Evolutionary conservation across 2,888 invertebrate species (phyloP), one percentile per base, ranked within the genome.

Genomic region (Sphaerophoria taeniata): DNA sequence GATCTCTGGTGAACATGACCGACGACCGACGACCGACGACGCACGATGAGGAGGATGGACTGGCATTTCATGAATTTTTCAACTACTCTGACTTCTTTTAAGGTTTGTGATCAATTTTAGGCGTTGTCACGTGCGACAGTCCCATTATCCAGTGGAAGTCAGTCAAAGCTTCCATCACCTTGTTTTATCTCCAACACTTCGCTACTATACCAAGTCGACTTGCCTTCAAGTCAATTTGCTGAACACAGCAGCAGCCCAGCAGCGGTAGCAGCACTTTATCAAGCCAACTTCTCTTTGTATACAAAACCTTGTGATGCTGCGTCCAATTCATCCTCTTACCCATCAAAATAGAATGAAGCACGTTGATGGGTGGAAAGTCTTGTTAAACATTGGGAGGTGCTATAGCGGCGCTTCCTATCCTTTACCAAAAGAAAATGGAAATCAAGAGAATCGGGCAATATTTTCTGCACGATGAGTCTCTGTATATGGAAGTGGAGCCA

Each of bases 81-180:
- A 81, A 70, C 58, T 65, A 49, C 71, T 39, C 47, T 70, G 34
- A 51, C 24, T 74, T 47, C 63, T 3, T 31, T 16, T 14, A 16
- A n/a, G 39, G 12, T 36, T 24, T 47, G 70, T 16, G 56, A 75
- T 75, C 75, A 67, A 77, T 81, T 85, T 85, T 77, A 81, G 85
- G 85, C 73, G 81, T 85, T 85, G 77, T 85, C 85, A 85, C 85
- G 81, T 85, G 85, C 81, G 81, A 85, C 72, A 65, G 76, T 70
- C 81, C 73, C 70, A 85, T 85, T 85, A 85, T 85, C 72, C 81
- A 56, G 56, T 65, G 69, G 79, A 55, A 72, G 76, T 80, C 80
- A 71, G 81, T 80, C 76, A 73, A 61, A 47, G 53, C 72, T 71
- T 69, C 76, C 72, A 80, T 81, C 85, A 76, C 76, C 73, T 73